Percentiles rank a stretch among this genome's conserved stretches.
Conservation (phyloP, 2,113 vertebrate species). For the Amblyornis subalaris region DNA sequence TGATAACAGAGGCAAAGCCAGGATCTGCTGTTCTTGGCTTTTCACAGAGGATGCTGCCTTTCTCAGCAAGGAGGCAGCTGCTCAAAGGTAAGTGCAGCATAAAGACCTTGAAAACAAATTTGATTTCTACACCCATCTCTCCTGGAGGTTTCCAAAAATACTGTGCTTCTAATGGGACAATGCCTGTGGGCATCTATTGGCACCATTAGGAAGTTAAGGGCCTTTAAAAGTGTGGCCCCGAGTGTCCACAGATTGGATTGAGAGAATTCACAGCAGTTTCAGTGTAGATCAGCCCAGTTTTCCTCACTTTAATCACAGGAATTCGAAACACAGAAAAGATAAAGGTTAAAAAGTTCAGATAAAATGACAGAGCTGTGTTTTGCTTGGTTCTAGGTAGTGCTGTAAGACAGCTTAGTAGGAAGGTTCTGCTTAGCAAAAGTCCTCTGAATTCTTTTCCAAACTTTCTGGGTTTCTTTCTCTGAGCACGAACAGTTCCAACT, state of each 20-base stretch:
- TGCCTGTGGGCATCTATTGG: neutral
- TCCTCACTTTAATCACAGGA: neutral
- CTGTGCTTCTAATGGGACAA: neutral
- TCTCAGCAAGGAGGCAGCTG: neutral
- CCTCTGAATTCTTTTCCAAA: neutral
- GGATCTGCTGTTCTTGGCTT: neutral
- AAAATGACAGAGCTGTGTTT: neutral
- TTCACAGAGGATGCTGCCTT: neutral
- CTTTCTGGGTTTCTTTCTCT: neutral
- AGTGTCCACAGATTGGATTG: neutral
- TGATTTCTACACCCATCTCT: neutral
- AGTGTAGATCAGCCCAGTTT: neutral
- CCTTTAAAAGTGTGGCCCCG: neutral
- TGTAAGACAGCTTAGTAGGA: fast-evolving
- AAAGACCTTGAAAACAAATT: neutral
- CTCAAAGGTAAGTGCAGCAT: neutral
- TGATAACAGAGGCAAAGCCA: neutral
- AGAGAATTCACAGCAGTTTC: neutral
- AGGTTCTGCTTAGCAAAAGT: neutral
- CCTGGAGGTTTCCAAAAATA: neutral
- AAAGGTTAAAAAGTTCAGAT: neutral
- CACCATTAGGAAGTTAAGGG: neutral
- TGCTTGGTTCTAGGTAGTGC: neutral
- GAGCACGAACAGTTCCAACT: fast-evolving
- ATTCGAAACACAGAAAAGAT: neutral